A percentile compares a stretch with the other conserved stretches of the same genome.
Evolutionary conservation across 2,888 invertebrate species (phyloP).

Genomic region (Drosophila borborema): DNA sequence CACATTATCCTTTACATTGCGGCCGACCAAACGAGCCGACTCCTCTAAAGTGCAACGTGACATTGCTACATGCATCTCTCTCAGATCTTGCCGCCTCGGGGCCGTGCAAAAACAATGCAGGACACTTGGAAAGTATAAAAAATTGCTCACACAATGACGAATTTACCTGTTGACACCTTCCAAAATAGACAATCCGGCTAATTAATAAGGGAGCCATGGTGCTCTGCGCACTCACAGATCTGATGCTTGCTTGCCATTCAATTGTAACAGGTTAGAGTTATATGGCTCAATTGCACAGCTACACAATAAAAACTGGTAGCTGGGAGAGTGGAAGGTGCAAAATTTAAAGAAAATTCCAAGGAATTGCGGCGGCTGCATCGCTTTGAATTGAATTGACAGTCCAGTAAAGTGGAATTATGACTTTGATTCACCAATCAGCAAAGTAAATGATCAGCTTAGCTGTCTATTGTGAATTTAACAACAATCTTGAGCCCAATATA

Average conservation of each 20-base stretch:
- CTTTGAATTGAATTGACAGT: conserved; percentile 39
- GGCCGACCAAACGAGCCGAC: conserved; percentile 47
- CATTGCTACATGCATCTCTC: conserved; percentile 66
- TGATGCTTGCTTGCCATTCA: conserved; percentile 43
- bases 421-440: conserved; percentile 60
- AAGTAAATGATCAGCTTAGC: conserved; percentile 48
- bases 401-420: conserved; percentile 62
- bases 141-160: conserved; percentile 69
- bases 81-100: conserved; percentile 64
- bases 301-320: conserved; percentile 32
- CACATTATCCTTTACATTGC: conserved; percentile 79
- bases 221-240: conserved; percentile 21
- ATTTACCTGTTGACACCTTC: conserved; percentile 81
- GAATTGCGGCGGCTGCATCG: conserved; percentile 44
- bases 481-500: conserved; percentile 8
- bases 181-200: conserved; percentile 74
- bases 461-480: conserved; percentile 24
- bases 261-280: conserved; percentile 68
- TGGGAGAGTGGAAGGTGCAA: conserved; percentile 24
- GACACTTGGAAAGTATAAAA: conserved; percentile 32
- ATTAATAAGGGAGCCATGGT: conserved; percentile 64
- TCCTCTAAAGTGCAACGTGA: conserved; percentile 76
- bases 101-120: conserved; percentile 62
- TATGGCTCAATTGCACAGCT: conserved; percentile 57
- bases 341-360: conserved; percentile 40